A percentile compares a stretch with the other conserved stretches of the same genome.
Evolutionary conservation across 53 echinoderm and acorn worm species (phyloP).

Genomic region (Henricia sp.): DNA sequence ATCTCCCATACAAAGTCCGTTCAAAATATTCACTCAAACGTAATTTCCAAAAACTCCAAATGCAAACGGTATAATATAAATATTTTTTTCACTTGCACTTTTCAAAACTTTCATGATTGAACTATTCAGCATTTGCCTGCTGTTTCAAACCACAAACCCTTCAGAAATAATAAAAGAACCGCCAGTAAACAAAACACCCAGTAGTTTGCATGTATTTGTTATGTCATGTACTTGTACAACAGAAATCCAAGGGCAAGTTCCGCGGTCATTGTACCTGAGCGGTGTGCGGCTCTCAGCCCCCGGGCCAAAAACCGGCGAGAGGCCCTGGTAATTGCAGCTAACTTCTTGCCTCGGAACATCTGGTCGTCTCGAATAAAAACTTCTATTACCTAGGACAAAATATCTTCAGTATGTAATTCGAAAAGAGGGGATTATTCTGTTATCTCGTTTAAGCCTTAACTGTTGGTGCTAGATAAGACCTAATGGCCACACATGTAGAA

Average conservation of each 20-base stretch:
- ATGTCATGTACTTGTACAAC: slow-evolving; percentile 48
- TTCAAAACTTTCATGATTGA: too few species aligned
- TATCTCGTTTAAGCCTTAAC: not conserved
- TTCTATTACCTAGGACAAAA: not conserved
- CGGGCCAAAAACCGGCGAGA: slow-evolving; percentile 36
- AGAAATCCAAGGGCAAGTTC: slow-evolving; percentile 36
- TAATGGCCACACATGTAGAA: slow-evolving; percentile 8
- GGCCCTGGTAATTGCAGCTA: slow-evolving; percentile 44
- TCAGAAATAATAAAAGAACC: too few species aligned
- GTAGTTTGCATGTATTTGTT: slow-evolving; percentile 33
- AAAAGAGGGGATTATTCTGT: not conserved
- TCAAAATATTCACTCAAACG: too few species aligned
- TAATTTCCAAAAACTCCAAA: too few species aligned
- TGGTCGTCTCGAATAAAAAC: slow-evolving; percentile 41
- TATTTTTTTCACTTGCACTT: too few species aligned
- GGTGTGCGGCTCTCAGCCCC: slow-evolving; percentile 6
- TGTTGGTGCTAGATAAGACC: not conserved
- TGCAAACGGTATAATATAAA: too few species aligned
- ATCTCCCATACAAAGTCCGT: too few species aligned
- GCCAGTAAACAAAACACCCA: not conserved
- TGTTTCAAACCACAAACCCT: slow-evolving; percentile 24
- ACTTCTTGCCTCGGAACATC: slow-evolving; percentile 46
- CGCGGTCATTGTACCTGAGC: slow-evolving; percentile 54
- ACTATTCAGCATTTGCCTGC: not conserved
- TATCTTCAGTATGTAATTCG: not conserved